Evolutionary conservation across 2,888 invertebrate species (phyloP), one percentile per base, ranked within the genome.

Genomic region (Dromius quadrimaculatus): DNA sequence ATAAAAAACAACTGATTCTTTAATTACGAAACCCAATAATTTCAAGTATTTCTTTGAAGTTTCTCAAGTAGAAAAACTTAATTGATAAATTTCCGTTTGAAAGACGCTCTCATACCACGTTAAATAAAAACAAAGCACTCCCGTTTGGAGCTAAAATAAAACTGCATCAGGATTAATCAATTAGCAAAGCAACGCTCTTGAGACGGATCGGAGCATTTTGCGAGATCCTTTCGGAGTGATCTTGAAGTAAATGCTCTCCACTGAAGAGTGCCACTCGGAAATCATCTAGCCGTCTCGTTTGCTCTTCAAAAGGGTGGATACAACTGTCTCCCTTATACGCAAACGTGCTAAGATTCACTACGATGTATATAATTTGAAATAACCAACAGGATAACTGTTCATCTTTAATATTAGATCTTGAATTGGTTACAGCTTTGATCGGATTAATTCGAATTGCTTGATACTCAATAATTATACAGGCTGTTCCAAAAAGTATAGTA

Each of bases 211-310:
- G 43, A 43, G 20, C 43, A 15, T 2, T 41, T 11, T 17, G 15
- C 41, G 3, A 41, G 41, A 41, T 13, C 22, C 22, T n/a, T 28
- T 11, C 4, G n/a, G 19, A 41, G 57, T 43, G 69, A 61, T 70
- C 70, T 70, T 62, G 36, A 69, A 59, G 69, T 69, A 69, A 69
- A 69, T 62, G 69, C 69, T 62, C 69, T 70, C 54, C 20, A 45
- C 38, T 70, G 45, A 47, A 62, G 70, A 47, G 45, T 17, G 13
- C 36, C 47, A 50, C 62, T 70, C 70, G 50, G 34, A 38, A 45
- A 13, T 28, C 47, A 17, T 34, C 20, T 11, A 17, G n/a, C 11
- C 45, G 6, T 61, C 62, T 66, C 57, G 11, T 11, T 36, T 23
- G 9, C 23, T 8, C 57, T 22, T n/a, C n/a, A 2, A 17, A 15